Evolutionary conservation across 2,888 invertebrate genomes (phyloP).

Genomic region (Caenorhabditis sp.): DNA sequence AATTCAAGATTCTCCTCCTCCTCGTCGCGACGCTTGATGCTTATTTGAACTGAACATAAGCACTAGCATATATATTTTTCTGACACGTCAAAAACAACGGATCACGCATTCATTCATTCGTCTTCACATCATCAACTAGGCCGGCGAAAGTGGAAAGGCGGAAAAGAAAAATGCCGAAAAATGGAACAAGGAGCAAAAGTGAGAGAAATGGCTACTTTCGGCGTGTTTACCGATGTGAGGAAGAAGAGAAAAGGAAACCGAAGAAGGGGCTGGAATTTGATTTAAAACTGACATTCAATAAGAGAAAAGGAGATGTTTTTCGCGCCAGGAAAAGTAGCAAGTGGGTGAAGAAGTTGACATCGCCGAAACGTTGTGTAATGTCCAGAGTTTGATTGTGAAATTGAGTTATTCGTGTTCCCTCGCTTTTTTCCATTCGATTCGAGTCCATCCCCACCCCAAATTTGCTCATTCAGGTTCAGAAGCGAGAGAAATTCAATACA

Average conservation of each 20-base stretch:
- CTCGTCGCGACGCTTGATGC: constrained; percentile 9
- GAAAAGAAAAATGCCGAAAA: not conserved
- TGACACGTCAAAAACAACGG: constrained; percentile 21
- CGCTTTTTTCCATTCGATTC: not conserved
- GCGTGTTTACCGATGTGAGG: not conserved
- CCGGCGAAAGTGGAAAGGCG: not conserved
- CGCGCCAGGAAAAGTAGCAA: constrained; percentile 9
- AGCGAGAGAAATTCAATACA: too few relatives aligned
- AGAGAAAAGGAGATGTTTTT: constrained; percentile 5
- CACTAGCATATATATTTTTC: constrained; percentile 19
- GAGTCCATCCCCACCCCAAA: too few relatives aligned
- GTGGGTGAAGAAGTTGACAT: not conserved
- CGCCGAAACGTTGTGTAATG: not conserved
- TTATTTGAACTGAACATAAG: constrained; percentile 35
- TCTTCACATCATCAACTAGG: constrained; percentile 8
- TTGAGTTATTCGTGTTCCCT: not conserved
- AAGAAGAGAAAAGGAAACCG: not conserved
- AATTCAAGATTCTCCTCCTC: not conserved
- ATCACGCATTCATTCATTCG: not conserved
- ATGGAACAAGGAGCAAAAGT: not conserved
- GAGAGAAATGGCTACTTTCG: constrained; percentile 11
- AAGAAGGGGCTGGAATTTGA: constrained; percentile 45
- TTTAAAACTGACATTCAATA: constrained; percentile 46
- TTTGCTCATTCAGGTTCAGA: too few relatives aligned
- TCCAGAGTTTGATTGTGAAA: constrained; percentile 7